phyloP scores from a whole-genome alignment of 2,888 invertebrate species.

The Watsonalla binaria region DNA sequence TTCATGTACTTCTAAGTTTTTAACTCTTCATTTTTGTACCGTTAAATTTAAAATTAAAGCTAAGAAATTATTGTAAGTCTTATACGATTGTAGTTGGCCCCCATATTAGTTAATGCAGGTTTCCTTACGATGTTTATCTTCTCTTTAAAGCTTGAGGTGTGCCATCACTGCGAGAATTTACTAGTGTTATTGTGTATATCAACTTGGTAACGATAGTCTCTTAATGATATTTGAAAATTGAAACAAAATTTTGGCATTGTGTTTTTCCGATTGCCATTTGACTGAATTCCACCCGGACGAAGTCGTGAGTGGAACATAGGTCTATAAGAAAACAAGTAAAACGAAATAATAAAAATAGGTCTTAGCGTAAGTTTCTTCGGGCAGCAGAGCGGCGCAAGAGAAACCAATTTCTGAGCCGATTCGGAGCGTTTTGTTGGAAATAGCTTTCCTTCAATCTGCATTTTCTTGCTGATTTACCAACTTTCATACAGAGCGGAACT shows the following conservation, averaged over 20 bases:
- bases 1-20: too few relatives aligned
- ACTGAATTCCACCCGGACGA: slow-evolving; percentile 22
- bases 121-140: too few relatives aligned
- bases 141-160: too few relatives aligned
- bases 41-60: too few relatives aligned
- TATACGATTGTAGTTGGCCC: too few relatives aligned
- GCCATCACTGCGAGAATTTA: too few relatives aligned
- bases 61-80: too few relatives aligned
- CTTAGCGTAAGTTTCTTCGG: slow-evolving; percentile 67
- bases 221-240: too few relatives aligned
- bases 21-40: too few relatives aligned
- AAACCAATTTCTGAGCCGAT: slow-evolving; percentile 77
- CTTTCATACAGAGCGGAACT: slow-evolving; percentile 63
- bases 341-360: slow-evolving; percentile 73
- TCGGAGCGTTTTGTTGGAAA: slow-evolving; percentile 76
- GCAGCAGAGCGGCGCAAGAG: slow-evolving; percentile 63
- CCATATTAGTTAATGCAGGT: too few relatives aligned
- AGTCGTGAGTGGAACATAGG: slow-evolving; percentile 54
- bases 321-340: slow-evolving; percentile 52
- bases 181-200: too few relatives aligned
- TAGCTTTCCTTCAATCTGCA: slow-evolving; percentile 78
- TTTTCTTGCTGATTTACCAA: slow-evolving; percentile 79
- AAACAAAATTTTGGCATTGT: background rate
- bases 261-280: background rate
- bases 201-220: too few relatives aligned